phyloP scores from a whole-genome alignment of 2,797 vertebrate species.

The Coccyzus lansbergi region DNA sequence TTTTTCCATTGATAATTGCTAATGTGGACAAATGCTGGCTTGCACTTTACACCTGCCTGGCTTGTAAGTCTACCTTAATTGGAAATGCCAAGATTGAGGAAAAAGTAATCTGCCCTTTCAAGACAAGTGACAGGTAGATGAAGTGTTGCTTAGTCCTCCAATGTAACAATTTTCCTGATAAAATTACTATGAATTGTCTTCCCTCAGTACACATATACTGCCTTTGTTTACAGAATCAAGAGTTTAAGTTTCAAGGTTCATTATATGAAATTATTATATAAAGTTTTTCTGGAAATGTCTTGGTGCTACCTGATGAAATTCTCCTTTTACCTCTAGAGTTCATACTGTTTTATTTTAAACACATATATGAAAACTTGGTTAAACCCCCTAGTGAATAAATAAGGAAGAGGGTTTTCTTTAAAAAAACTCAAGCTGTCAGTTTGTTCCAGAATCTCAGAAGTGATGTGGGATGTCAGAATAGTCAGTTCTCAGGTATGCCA shows the following conservation, averaged over 20 bases:
- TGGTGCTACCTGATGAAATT: not conserved
- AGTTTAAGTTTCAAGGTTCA: constrained; percentile 37
- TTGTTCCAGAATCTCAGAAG: not conserved
- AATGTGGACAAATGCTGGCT: constrained; percentile 78
- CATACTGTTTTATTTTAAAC: not conserved
- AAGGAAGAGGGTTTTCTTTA: not conserved
- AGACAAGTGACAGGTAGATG: constrained; percentile 79
- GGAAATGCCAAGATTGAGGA: constrained; percentile 79
- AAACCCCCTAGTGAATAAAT: not conserved
- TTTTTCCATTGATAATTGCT: constrained; percentile 80
- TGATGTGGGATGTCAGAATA: not conserved
- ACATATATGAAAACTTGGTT: not conserved
- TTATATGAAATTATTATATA: constrained; percentile 33
- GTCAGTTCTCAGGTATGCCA: not conserved
- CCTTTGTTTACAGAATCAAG: constrained; percentile 17
- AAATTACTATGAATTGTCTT: constrained; percentile 75
- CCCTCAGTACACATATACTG: constrained; percentile 25
- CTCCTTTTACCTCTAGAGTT: not conserved
- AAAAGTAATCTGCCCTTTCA: constrained; percentile 80
- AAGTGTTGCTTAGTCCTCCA: constrained; percentile 75
- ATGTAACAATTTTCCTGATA: constrained; percentile 76
- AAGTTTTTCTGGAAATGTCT: not conserved
- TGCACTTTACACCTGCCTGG: constrained; percentile 79
- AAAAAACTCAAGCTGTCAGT: not conserved
- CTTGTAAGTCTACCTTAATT: constrained; percentile 81